Base-by-base conservation (phyloP, 2,888 invertebrate genomes). In the Caenorhabditis angaria region DNA sequence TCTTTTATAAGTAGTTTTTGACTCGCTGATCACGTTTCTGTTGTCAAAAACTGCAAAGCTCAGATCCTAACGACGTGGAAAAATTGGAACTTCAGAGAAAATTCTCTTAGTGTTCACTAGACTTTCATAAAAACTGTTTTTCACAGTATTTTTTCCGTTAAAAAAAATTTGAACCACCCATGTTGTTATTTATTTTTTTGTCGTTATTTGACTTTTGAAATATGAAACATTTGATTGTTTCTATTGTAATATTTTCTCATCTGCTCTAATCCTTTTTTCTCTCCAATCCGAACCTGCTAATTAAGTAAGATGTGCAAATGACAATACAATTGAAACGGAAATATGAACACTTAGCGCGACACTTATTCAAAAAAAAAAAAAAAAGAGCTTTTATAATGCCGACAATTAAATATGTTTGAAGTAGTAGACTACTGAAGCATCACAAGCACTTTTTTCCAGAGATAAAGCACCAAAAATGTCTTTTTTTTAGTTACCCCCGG, bases 311-410 rank as follows among this genome's bases (percentile, higher is more conserved):
- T 65, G 70, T 65, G 65, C 59, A 62, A 59, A 58, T 70, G 61
- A 70, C 70, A 70, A 70, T 70, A 64, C 65, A 70, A 65, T 63
- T 70, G 65, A 65, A 70, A 65, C 70, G 70, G 70, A 70, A 70
- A 70, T 70, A 65, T 70, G 70, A 70, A 51, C 22, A 24, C 51
- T 51, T 51, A 51, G 22, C 25, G 6, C 51, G 22, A 12, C 22
- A 51, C 22, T 24, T 51, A 24, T 51, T 51, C 24, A 51, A 51
- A 51, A 24, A 35, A 35, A 14, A 35, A 35, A 35, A n/a, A n/a
- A 41, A 18, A 12, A 18, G 10, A 12, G 10, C 41, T 41, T 24
- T 51, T 22, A 51, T 24, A 18, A 51, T 51, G 51, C 24, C 51
- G 25, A 24, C 51, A 51, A 51, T 24, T 24, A 51, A 51, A 51